Evolutionary conservation across 2,888 invertebrate genomes (phyloP), one percentile per base, ranked within the genome.

Genomic region (Polydrusus pterygomalis): DNA sequence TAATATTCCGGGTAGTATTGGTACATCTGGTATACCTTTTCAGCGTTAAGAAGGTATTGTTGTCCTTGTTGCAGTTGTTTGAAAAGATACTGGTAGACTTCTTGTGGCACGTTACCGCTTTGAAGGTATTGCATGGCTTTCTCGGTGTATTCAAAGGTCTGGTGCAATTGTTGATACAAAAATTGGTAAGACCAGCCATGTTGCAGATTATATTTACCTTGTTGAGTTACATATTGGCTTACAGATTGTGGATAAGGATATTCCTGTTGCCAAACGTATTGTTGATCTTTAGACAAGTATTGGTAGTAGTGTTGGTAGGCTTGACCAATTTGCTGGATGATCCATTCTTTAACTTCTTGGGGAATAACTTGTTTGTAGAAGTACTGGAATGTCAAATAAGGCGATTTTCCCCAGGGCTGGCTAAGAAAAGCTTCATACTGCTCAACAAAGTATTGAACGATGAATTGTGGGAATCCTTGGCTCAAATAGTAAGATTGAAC

Each of bases 351-450:
- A 13, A 58, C 30, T 54, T 77, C 70, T 25, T 70, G 62, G 34
- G 70, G 51, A 13, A 77, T n/a, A 17, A 18, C 45, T 43, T 74
- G 70, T 30, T 70, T 5, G 45, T 43, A 54, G 60, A 43, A 70
- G 60, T 74, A 67, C 30, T 71, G 74, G 68, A 67, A 74, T 15
- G 74, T 62, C 30, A 60, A 25, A 25, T 70, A 77, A 25, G 77
- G 74, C 15, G 74, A 25, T 20, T 77, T 58, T 54, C 74, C 67
- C 49, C 70, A 70, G 3, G 75, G 49, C 17, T 70, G 62, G 34
- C 15, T 34, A 43, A 54, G 38, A 17, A 51, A 68, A 51, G 43
- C 45, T 75, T 68, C 62, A 13, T 75, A 75, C 54, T 75, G 75
- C 40, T 71, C 20, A 17, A 51, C 58, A 34, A 75, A 56, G 30